Base-by-base conservation (phyloP, 1,140 invertebrate genomes). In the Drosophila mauritiana region DNA sequence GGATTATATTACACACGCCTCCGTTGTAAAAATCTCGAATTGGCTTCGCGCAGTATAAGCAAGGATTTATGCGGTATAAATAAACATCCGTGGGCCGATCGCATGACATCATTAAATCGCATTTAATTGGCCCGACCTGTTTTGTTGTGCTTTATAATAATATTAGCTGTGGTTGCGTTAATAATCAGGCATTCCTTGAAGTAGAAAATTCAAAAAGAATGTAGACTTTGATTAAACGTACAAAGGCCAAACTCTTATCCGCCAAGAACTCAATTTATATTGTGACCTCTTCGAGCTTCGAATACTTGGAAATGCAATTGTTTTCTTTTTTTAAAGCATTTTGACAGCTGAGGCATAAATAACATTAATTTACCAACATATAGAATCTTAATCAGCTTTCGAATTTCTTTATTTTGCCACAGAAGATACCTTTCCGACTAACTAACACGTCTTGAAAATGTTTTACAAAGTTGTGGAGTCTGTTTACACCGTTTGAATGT, bases 1-100 rank as follows among this genome's bases (percentile, higher is more conserved):
- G 67, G 67, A 69, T 69, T 70, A 42, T 25, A 48, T 48, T 69
- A 34, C 64, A 37, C 65, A 56, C 67, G 51, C 12, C 15, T 37
- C 31, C 20, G 46, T 52, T 45, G 46, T 68, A 65, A 68, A 40
- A 22, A 65, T 65, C 27, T 17, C 17, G 15, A 43, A 68, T 65
- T 43, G 34, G 25, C 57, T 46, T 52, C 27, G 11, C 13, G 42
- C 5, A 0, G 37, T 36, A 40, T 36, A 69, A 68, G 59, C 52
- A 58, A 27, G 31, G 43, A 36, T 59, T 72, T 49, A n/a, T 52
- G 54, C 4, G 36, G 22, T 45, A 70, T 37, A 70, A 72, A 72
- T 72, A 72, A 49, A 51, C 22, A 34, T 20, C 17, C 27, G 64
- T 12, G 10, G 8, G 20, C 3, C 34, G 36, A 64, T 42, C 45